phyloP scores from a whole-genome alignment of 1,140 invertebrate genomes.

The Ceratosolen fusciceps region DNA sequence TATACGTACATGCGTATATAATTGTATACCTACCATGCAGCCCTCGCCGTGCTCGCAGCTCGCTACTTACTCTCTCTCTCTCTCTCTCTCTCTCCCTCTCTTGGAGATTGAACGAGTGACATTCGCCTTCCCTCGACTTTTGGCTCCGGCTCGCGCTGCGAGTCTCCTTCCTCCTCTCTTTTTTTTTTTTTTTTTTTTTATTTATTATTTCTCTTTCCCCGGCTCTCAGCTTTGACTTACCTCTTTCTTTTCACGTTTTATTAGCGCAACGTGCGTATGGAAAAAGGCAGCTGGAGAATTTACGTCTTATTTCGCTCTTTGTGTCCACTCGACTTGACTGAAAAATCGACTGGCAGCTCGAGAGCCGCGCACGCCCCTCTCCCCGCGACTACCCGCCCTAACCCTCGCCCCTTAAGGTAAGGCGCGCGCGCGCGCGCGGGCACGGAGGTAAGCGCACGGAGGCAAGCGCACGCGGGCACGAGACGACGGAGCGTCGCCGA shows the following conservation, averaged over 20 bases:
- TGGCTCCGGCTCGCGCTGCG: background rate
- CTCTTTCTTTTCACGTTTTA: slow-evolving; percentile 42
- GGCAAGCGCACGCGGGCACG: too few species aligned
- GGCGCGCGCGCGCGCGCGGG: too few species aligned
- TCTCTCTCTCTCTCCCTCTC: background rate
- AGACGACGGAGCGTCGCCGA: background rate
- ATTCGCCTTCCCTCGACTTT: slow-evolving; percentile 30
- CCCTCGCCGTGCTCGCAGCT: background rate
- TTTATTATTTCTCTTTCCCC: background rate
- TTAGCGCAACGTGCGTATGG: background rate
- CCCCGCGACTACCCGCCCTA: too few species aligned
- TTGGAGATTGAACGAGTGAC: slow-evolving; percentile 28
- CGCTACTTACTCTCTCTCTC: background rate
- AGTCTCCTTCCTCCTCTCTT: slow-evolving; percentile 20
- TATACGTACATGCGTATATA: slow-evolving; percentile 10
- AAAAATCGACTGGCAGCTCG: slow-evolving; percentile 35
- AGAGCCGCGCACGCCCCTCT: too few species aligned
- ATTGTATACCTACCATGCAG: slow-evolving; percentile 4
- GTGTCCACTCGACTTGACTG: slow-evolving; percentile 31
- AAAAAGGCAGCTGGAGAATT: slow-evolving; percentile 40
- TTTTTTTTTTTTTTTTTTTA: background rate
- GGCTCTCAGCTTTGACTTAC: slow-evolving; percentile 10
- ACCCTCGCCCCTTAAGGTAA: too few species aligned
- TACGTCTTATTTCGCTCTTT: slow-evolving; percentile 9
- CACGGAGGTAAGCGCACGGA: too few species aligned